A percentile compares a stretch with the other conserved stretches of the same genome.
Evolutionary conservation across 2,113 vertebrate species (phyloP).

Genomic region (Rhinoderma darwinii): DNA sequence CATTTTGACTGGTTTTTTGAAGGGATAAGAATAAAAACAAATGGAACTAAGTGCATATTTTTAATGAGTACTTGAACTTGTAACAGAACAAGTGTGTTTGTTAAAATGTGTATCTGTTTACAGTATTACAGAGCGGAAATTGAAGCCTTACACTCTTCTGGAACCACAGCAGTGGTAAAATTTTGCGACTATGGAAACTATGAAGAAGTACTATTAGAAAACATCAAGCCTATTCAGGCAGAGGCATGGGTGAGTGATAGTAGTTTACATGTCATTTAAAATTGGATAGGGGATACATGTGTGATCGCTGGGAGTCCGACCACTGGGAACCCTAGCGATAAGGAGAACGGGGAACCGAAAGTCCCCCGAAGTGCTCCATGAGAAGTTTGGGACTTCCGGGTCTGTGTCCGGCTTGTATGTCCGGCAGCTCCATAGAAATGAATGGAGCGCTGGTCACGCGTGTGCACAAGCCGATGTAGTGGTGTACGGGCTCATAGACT

Average conservation of each 20-base stretch:
- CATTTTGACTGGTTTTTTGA: too few species aligned
- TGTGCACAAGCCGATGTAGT: too few species aligned
- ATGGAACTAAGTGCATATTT: background rate
- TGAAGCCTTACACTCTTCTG: constrained; percentile 95
- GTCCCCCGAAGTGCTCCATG: too few species aligned
- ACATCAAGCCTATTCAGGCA: constrained; percentile 87
- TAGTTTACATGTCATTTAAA: background rate
- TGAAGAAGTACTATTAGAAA: constrained; percentile 95
- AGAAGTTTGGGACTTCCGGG: too few species aligned
- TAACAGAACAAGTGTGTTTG: background rate
- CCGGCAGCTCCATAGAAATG: too few species aligned
- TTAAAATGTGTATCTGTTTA: constrained; percentile 29
- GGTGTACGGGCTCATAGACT: too few species aligned
- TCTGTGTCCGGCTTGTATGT: too few species aligned
- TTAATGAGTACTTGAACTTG: background rate
- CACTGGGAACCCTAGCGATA: background rate
- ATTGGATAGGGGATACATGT: background rate
- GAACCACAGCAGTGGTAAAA: constrained; percentile 94
- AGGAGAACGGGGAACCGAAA: background rate
- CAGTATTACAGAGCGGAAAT: constrained; percentile 96
- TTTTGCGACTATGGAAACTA: constrained; percentile 98
- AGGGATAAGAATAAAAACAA: background rate
- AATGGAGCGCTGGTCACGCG: too few species aligned
- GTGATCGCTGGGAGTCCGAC: too few species aligned
- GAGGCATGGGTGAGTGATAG: constrained; percentile 85